Conservation (phyloP, 2,113 vertebrate species). For the Cygnus atratus region DNA sequence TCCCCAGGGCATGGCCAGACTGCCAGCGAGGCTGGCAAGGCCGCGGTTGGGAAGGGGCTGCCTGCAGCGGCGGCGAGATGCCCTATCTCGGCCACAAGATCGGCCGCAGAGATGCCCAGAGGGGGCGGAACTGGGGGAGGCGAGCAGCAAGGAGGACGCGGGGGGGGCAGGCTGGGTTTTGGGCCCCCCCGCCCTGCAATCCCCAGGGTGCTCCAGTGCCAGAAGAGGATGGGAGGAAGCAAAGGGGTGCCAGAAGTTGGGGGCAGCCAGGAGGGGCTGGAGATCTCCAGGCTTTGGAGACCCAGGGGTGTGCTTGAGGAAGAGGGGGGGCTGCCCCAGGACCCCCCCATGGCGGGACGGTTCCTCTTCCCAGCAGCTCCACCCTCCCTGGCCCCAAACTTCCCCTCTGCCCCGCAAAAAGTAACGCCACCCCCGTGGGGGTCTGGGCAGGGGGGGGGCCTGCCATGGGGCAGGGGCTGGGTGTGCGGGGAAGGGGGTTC, state of each 20-base stretch:
- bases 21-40: accelerated
- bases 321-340: background rate
- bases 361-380: background rate
- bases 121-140: accelerated
- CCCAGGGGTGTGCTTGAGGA: background rate
- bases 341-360: background rate
- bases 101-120: background rate
- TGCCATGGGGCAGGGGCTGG: accelerated
- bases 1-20: background rate
- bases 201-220: background rate
- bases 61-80: background rate
- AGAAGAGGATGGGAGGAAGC: background rate
- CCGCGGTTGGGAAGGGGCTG: background rate
- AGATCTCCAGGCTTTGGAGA: background rate
- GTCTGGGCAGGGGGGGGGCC: background rate
- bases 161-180: background rate
- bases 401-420: background rate
- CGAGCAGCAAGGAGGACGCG: background rate
- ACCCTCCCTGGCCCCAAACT: background rate
- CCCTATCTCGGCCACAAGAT: constrained; percentile 43
- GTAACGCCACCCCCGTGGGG: accelerated
- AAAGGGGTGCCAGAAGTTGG: background rate
- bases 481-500: background rate
- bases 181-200: background rate
- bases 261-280: background rate